phyloP scores from a whole-genome alignment of 2,113 vertebrate species.

The Morone saxatilis region DNA sequence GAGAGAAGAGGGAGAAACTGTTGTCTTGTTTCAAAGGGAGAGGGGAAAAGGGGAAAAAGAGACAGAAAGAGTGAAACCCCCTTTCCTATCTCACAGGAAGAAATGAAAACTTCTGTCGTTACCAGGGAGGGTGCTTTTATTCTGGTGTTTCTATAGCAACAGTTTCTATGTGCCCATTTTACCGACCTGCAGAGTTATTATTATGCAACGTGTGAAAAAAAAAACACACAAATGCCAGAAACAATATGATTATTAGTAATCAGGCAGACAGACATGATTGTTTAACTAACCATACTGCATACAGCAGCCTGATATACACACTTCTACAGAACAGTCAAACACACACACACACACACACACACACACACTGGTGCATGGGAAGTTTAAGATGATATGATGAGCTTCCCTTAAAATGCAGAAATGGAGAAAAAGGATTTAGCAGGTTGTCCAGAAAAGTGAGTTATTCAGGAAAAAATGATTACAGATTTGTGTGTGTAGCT shows the following conservation, averaged over 20 bases:
- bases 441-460: not conserved
- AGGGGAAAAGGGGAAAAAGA: conserved; percentile 2
- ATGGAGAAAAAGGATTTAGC: conserved; percentile 6
- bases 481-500: not conserved
- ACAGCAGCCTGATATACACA: not conserved
- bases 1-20: conserved; percentile 44
- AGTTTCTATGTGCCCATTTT: conserved; percentile 76
- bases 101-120: conserved; percentile 78
- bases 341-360: not conserved
- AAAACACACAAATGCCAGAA: conserved; percentile 43
- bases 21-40: conserved; percentile 64
- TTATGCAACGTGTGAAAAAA: conserved; percentile 66
- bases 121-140: conserved; percentile 80
- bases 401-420: not conserved
- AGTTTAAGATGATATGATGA: conserved; percentile 25
- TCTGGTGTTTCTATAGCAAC: conserved; percentile 83
- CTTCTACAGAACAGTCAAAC: not conserved
- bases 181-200: conserved; percentile 73
- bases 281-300: not conserved
- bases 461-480: not conserved
- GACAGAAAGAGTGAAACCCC: conserved; percentile 64
- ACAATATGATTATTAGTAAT: conserved; percentile 65
- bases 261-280: conserved; percentile 24
- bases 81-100: conserved; percentile 66
- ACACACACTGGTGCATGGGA: not conserved